Evolutionary conservation across 2,888 invertebrate species (phyloP), one percentile per base, ranked within the genome.

Genomic region (Laspeyria flexula): DNA sequence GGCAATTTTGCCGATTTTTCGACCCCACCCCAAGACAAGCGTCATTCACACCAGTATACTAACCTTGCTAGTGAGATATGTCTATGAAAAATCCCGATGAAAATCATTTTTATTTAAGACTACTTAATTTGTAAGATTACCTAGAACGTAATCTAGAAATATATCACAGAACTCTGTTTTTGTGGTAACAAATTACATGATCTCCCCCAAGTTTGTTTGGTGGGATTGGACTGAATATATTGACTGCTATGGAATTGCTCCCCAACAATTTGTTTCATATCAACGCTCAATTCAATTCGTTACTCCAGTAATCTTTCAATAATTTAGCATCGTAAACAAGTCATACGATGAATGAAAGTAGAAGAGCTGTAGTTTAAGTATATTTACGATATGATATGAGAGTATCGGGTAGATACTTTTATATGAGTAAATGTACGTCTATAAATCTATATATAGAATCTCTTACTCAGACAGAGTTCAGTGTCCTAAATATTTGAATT

Each of bases 311-410:
- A 35, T 43, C 31, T 9, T 43, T 37, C 16, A 44, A 34, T 13
- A 21, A 21, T 51, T 31, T 30, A 48, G 15, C 37, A 41, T 49
- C 27, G 35, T 43, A 34, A 54, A 55, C 45, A 56, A 31, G 34
- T 10, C 12, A 39, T 21, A 31, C 43, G 44, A 5, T 55, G 55
- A 64, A 64, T 55, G 65, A 59, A 54, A 39, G 60, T 51, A 37
- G 27, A 15, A 30, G 11, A 31, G 31, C 44, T 39, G 13, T 50
- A 35, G 43, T 51, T 39, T 15, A 43, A n/a, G 53, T 31, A 39
- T 34, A 40, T 44, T 65, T 54, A 61, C 43, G 39, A 43, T 16
- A 21, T 5, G 21, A 2, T 3, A 21, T 21, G 2, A 5, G 5
- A 21, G 21, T 21, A 21, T 21, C 21, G 30, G 23, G 10, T 15